These are phyloP conservation scores for Drosophila greeni DNA, from an alignment of 2,888 invertebrate genomes.

Conservation along the genomic window DNA sequence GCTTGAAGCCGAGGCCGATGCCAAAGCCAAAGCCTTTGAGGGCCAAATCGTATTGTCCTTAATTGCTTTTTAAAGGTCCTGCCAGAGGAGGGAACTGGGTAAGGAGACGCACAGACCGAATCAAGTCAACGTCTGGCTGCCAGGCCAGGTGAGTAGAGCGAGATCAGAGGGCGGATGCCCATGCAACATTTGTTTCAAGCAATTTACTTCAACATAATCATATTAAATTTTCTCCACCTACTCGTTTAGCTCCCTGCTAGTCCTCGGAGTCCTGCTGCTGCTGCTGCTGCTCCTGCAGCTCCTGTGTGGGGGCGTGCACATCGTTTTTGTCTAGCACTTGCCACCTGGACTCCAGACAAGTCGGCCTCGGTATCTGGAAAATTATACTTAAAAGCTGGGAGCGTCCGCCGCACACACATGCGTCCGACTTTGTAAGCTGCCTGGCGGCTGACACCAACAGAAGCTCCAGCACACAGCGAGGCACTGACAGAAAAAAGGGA, in stretches of 20 bases:
- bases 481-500: background rate
- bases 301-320: constrained; percentile 61
- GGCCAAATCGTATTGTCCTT: constrained; percentile 49
- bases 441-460: constrained; percentile 59
- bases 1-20: constrained; percentile 10
- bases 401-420: constrained; percentile 53
- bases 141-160: constrained; percentile 16
- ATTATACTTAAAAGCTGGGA: constrained; percentile 71
- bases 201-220: constrained; percentile 73
- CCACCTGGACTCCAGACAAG: constrained; percentile 52
- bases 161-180: constrained; percentile 40
- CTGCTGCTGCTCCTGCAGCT: constrained; percentile 26
- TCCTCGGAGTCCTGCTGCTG: constrained; percentile 15
- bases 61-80: constrained; percentile 63
- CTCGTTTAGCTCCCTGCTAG: constrained; percentile 49
- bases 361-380: constrained; percentile 41
- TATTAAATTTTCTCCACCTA: constrained; percentile 73
- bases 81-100: constrained; percentile 6
- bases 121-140: constrained; percentile 27
- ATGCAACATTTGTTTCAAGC: constrained; percentile 74
- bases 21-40: constrained; percentile 25
- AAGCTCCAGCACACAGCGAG: constrained; percentile 9
- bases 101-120: constrained; percentile 17
- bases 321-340: constrained; percentile 69
- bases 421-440: constrained; percentile 68